Evolutionary conservation across 2,797 vertebrate species (phyloP), one percentile per base, ranked within the genome.

Genomic region (Discoglossus pictus): DNA sequence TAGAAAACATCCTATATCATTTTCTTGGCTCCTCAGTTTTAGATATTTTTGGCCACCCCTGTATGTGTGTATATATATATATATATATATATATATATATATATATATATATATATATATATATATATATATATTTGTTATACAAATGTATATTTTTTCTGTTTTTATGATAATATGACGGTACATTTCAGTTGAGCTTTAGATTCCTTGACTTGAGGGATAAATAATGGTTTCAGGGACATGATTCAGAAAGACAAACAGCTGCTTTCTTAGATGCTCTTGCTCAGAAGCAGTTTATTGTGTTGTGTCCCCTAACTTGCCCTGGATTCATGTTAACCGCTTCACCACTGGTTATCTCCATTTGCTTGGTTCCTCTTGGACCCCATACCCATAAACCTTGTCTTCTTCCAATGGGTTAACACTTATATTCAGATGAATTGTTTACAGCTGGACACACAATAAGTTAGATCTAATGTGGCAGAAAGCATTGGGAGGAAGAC

Each of bases 381-480:
- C 39, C 16, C 2, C 54, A 43, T n/a, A 9, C 23, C 35, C 24
- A 42, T n/a, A n/a, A n/a, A n/a, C n/a, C n/a, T n/a, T n/a, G n/a
- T n/a, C n/a, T n/a, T n/a, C n/a, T 2, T 11, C 6, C 11, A 4
- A 25, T 10, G 67, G 42, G 67, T 62, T 70, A 62, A 47, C 52
- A 2, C 48, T 61, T 61, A 17, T 38, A 54, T 35, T 16, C n/a
- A 47, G 21, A 62, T 31, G 50, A 35, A 38, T 55, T 46, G 58
- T 50, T 70, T 62, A 54, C 58, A 69, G 58, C 31, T 61, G 58
- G 56, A 31, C 24, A 61, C 18, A 62, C 51, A 40, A 40, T 70
- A 72, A 20, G 61, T 68, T 80, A 75, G 56, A 52, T 56, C 70
- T 76, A 69, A 64, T 62, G 50, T 61, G 62, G 42, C 65, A 75